Conservation (phyloP, 2,113 vertebrate species). For the Strix uralensis region DNA sequence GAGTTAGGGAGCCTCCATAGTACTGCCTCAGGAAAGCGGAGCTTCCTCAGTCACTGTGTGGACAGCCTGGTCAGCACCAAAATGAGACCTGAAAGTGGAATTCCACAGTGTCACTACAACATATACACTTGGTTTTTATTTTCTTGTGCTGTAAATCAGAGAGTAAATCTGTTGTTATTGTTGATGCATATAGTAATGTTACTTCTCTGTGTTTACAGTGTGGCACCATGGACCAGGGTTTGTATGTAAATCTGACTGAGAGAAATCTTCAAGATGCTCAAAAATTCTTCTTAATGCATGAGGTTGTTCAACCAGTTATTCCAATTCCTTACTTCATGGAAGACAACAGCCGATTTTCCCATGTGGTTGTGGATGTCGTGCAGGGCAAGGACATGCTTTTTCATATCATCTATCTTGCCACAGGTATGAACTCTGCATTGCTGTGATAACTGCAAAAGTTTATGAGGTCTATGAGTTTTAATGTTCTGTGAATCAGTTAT, state of each 20-base stretch:
- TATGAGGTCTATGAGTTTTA: not conserved
- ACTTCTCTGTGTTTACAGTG: slow-evolving; percentile 78
- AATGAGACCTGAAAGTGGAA: not conserved
- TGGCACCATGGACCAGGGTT: slow-evolving; percentile 92
- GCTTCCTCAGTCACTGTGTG: not conserved
- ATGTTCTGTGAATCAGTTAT: not conserved
- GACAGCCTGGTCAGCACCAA: not conserved
- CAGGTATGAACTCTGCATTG: slow-evolving; percentile 75
- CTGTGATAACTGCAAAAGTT: not conserved
- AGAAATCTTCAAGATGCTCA: slow-evolving; percentile 96
- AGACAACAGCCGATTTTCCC: slow-evolving; percentile 93
- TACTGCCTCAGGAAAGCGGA: not conserved
- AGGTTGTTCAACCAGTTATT: slow-evolving; percentile 90
- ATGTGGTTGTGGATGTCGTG: slow-evolving; percentile 93
- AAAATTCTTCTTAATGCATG: slow-evolving; percentile 96
- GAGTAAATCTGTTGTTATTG: not conserved
- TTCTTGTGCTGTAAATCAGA: not conserved
- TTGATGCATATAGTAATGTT: not conserved
- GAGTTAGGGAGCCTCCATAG: not conserved
- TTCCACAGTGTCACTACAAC: not conserved
- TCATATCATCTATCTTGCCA: slow-evolving; percentile 95
- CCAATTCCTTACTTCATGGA: slow-evolving; percentile 93
- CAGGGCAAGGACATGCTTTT: slow-evolving; percentile 89
- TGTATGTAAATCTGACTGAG: slow-evolving; percentile 91
- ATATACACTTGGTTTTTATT: not conserved